phyloP scores from a whole-genome alignment of 2,113 vertebrate genomes.

The Solenodon paradoxus region DNA sequence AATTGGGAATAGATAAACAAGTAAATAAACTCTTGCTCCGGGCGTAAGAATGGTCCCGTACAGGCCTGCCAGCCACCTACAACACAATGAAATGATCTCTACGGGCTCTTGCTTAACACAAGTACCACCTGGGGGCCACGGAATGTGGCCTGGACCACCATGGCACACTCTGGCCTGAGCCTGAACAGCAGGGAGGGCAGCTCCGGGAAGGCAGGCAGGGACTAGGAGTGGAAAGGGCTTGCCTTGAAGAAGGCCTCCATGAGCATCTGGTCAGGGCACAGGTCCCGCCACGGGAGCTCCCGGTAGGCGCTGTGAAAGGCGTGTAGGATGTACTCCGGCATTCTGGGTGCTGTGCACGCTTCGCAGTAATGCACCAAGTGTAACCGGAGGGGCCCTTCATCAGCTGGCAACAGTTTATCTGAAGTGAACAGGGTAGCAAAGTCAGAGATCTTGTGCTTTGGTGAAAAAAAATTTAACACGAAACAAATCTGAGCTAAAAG shows the following conservation, averaged over 20 bases:
- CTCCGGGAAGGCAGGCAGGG: not conserved
- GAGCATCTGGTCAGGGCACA: slow-evolving; percentile 92
- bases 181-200: not conserved
- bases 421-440: slow-evolving; percentile 65
- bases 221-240: not conserved
- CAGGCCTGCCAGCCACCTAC: not conserved
- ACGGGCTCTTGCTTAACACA: not conserved
- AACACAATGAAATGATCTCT: not conserved
- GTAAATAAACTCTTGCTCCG: not conserved
- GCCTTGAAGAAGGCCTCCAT: slow-evolving; percentile 98
- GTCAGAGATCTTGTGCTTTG: not conserved
- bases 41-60: not conserved
- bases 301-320: slow-evolving; percentile 90
- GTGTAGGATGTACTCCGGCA: slow-evolving; percentile 95
- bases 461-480: not conserved
- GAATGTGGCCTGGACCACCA: accelerated
- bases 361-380: slow-evolving; percentile 94
- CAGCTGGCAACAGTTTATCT: slow-evolving; percentile 92
- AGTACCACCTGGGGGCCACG: not conserved
- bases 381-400: slow-evolving; percentile 90
- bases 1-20: no score
- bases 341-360: slow-evolving; percentile 91
- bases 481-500: slow-evolving; percentile 14
- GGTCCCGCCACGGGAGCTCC: slow-evolving; percentile 90
- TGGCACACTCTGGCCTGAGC: not conserved